These are phyloP conservation scores for Sakesphorus luctuosus DNA, from an alignment of 2,113 vertebrate genomes.

Conservation along the genomic window DNA sequence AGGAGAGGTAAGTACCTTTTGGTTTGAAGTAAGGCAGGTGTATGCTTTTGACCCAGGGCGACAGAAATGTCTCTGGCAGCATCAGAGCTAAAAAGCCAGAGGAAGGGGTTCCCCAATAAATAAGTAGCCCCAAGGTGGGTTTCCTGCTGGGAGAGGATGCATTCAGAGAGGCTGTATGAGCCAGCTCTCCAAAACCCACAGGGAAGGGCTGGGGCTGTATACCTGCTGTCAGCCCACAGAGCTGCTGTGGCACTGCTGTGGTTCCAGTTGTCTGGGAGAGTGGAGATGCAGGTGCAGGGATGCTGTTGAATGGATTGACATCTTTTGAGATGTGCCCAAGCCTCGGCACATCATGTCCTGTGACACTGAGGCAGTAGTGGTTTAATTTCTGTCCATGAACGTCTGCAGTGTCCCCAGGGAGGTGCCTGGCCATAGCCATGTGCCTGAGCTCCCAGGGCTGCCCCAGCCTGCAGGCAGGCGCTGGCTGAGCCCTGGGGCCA, in stretches of 20 bases:
- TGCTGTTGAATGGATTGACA: conserved; percentile 5
- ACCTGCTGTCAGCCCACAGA: not conserved
- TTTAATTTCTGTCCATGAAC: not conserved
- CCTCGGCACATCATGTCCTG: not conserved
- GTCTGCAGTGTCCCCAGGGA: not conserved
- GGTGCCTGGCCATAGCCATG: not conserved
- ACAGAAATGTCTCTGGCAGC: not conserved
- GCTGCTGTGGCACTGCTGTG: not conserved
- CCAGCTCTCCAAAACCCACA: not conserved
- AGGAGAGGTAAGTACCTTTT: not conserved
- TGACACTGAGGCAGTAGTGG: not conserved
- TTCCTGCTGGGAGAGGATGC: not conserved
- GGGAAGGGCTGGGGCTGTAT: not conserved
- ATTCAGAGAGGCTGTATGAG: not conserved
- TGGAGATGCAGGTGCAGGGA: not conserved
- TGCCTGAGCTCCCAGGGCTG: not conserved
- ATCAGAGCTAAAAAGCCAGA: not conserved
- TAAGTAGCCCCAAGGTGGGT: not conserved
- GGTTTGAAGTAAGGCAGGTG: not conserved
- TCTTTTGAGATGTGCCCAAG: not conserved
- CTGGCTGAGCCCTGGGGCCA: not conserved
- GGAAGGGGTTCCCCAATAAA: not conserved
- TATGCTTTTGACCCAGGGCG: not conserved
- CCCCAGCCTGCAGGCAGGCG: conserved; percentile 43
- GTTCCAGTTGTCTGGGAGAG: conserved; percentile 18